These are phyloP conservation scores for Brevimyrus niger DNA, from an alignment of 2,113 vertebrate genomes.

Conservation along the genomic window DNA sequence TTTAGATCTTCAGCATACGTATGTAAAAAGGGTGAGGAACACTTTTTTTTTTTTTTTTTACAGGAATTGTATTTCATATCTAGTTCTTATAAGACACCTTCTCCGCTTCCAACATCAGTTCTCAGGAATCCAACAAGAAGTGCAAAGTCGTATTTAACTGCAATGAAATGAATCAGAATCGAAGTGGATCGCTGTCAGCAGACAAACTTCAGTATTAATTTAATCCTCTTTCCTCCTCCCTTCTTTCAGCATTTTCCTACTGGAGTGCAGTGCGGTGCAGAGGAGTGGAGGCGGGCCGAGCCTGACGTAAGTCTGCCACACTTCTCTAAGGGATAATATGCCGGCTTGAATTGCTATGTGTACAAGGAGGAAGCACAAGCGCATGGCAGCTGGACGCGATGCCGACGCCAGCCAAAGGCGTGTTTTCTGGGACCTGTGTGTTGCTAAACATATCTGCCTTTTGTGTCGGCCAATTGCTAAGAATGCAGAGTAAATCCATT, in stretches of 20 bases:
- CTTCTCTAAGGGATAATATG: constrained; percentile 3
- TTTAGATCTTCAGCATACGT: neutral
- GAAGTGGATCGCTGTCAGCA: neutral
- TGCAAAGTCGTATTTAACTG: neutral
- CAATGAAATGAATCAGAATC: neutral
- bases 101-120: neutral
- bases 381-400: neutral
- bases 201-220: too few species aligned
- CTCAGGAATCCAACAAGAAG: neutral
- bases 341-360: neutral
- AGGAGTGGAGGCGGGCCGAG: neutral
- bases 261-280: neutral
- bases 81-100: neutral
- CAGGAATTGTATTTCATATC: neutral
- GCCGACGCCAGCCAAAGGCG: neutral
- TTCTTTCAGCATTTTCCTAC: neutral
- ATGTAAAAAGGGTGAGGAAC: neutral
- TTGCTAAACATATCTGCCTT: neutral
- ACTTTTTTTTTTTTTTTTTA: too few species aligned
- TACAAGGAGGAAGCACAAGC: neutral
- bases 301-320: neutral
- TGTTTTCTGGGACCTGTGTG: neutral
- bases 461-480: neutral
- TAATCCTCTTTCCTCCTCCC: neutral
- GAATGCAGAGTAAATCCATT: constrained; percentile 10